A percentile compares a stretch with the other conserved stretches of the same genome.
Conservation (phyloP, 2,113 vertebrate genomes). For the Hirundichthys speculiger region DNA sequence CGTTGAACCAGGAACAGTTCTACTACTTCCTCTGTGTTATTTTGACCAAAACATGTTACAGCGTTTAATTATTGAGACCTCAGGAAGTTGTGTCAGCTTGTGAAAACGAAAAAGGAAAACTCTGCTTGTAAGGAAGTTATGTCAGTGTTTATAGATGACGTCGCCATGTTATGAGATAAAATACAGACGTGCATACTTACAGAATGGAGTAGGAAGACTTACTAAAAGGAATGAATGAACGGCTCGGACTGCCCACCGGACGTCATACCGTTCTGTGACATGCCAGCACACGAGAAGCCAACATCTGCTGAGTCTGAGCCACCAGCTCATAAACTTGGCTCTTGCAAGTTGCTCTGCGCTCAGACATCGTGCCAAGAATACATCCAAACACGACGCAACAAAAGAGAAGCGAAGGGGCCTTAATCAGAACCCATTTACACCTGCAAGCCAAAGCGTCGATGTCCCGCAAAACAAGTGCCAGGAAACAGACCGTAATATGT, state of each 20-base stretch:
- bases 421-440: slow-evolving; percentile 51
- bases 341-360: slow-evolving; percentile 23
- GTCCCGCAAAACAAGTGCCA: slow-evolving; percentile 21
- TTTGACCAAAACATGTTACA: no score
- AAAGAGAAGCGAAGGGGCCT: slow-evolving; percentile 50
- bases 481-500: slow-evolving; percentile 16
- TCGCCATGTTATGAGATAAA: slow-evolving; percentile 17
- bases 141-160: slow-evolving; percentile 45
- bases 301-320: slow-evolving; percentile 39
- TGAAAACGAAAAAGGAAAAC: slow-evolving; percentile 10
- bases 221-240: slow-evolving; percentile 51
- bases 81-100: no score
- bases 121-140: slow-evolving; percentile 5
- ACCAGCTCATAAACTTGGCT: slow-evolving; percentile 46
- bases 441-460: slow-evolving; percentile 50
- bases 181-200: no score
- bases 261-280: slow-evolving; percentile 44
- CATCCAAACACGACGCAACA: slow-evolving; percentile 52
- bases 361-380: slow-evolving; percentile 58
- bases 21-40: no score
- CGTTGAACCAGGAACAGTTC: no score
- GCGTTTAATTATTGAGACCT: no score
- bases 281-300: slow-evolving; percentile 33
- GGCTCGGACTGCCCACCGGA: slow-evolving; percentile 57
- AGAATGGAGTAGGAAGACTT: no score